Evolutionary conservation across 1,140 invertebrate species (phyloP).

Genomic region (Heliconius melpomene): DNA sequence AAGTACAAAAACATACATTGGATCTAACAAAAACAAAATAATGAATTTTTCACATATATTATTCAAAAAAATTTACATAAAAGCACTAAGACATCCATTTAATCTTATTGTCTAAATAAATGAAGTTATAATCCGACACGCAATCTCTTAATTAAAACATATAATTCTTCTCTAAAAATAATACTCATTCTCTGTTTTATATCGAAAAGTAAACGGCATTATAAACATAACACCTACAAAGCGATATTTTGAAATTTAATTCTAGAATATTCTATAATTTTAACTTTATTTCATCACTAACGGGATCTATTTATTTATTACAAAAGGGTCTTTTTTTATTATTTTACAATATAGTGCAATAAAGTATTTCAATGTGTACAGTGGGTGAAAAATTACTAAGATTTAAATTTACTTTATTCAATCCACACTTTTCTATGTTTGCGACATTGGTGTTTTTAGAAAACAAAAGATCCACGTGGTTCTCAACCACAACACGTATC

Average conservation of each 20-base stretch:
- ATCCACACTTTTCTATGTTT: constrained; percentile 28
- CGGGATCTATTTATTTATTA: constrained; percentile 60
- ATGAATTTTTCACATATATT: constrained; percentile 80
- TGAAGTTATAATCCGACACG: constrained; percentile 78
- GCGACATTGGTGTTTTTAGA: constrained; percentile 16
- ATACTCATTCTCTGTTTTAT: constrained; percentile 75
- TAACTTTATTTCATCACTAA: constrained; percentile 60
- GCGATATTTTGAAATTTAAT: constrained; percentile 68
- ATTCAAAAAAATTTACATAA: constrained; percentile 82
- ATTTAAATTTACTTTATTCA: constrained; percentile 38
- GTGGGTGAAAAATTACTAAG: constrained; percentile 55
- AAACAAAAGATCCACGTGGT: constrained; percentile 22
- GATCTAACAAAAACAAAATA: constrained; percentile 40
- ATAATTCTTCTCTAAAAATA: constrained; percentile 80
- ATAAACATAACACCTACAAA: constrained; percentile 77
- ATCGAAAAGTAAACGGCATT: constrained; percentile 75
- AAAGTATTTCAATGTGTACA: constrained; percentile 72
- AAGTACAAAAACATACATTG: not conserved
- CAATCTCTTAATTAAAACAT: constrained; percentile 78
- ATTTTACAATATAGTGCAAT: constrained; percentile 69
- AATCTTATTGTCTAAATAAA: constrained; percentile 82
- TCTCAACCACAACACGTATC: not conserved
- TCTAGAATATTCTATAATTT: constrained; percentile 64
- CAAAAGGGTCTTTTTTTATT: constrained; percentile 59
- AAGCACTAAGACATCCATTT: constrained; percentile 82